Base-by-base conservation (phyloP, 1,140 invertebrate species). In the Dendroctonus valens region DNA sequence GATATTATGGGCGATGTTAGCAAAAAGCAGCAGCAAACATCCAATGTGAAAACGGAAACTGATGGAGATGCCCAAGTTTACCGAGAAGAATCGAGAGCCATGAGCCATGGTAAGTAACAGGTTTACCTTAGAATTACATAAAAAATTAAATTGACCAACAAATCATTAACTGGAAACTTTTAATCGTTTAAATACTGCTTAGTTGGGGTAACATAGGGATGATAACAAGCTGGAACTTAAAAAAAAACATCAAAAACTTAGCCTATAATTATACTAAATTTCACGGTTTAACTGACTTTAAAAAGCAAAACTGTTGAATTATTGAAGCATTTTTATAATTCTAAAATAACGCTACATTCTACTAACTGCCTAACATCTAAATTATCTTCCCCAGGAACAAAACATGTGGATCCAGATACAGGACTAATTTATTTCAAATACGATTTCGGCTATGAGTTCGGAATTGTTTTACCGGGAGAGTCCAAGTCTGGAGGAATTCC, bases 361-460 rank as follows among this genome's bases (percentile, higher is more conserved):
- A 26, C 26, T 26, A 26, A 26, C 26, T 26, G 26, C 26, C 26
- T 26, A 26, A 26, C 26, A 26, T 26, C 26, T 26, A 26, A 26
- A 26, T 26, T 26, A 26, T 26, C 26, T 26, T 26, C 59, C 55
- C 7, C 72, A 90, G 89, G 89, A 76, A 89, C 87, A 67, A 90
- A 90, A 79, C 87, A 88, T 75, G 85, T 89, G 70, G 88, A 91
- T 79, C 87, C 87, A 68, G 86, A 89, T 71, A 89, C 87, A 37
- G 89, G 88, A 67, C 80, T 91, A 40, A 89, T 91, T 74, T 91
- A 91, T 80, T 91, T 91, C 82, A 91, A 91, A 79, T 91, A 91
- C 75, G 89, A 91, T 79, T 91, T 91, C 74, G 89, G 89, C 63
- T 91, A 91, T 76, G 89, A 91, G 76, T 91, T 91, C 73, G 89